phyloP scores from a whole-genome alignment of 2,888 invertebrate species.

The Cheilosia impressa region DNA sequence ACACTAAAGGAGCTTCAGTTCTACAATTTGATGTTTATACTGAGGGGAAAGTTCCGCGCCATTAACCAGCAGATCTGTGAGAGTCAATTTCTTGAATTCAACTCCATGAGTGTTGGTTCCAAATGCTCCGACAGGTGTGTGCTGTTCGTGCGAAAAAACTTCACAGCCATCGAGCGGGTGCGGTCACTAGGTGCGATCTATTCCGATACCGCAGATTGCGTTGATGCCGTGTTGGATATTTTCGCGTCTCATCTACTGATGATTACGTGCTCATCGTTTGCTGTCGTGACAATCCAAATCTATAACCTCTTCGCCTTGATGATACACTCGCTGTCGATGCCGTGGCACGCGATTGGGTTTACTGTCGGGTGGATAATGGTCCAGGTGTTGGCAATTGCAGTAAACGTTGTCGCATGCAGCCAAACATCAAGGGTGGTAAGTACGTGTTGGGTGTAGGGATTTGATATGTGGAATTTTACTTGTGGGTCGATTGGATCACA shows the following conservation, averaged over 20 bases:
- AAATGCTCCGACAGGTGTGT: slow-evolving; percentile 29
- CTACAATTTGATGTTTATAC: slow-evolving; percentile 78
- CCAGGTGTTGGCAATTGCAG: slow-evolving; percentile 77
- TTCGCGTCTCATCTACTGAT: slow-evolving; percentile 78
- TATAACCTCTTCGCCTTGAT: slow-evolving; percentile 78
- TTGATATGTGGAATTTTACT: too few relatives aligned
- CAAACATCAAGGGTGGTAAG: slow-evolving; percentile 77
- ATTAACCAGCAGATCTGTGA: slow-evolving; percentile 76
- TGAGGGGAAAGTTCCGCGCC: slow-evolving; percentile 76
- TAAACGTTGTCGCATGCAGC: slow-evolving; percentile 78
- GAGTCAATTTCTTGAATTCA: slow-evolving; percentile 6
- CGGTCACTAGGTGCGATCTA: slow-evolving; percentile 77
- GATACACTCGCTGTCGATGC: slow-evolving; percentile 76
- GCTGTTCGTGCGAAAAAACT: slow-evolving; percentile 13
- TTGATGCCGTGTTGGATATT: slow-evolving; percentile 76
- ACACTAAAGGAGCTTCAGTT: slow-evolving; percentile 79
- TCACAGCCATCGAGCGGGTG: slow-evolving; percentile 63
- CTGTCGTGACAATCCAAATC: slow-evolving; percentile 78
- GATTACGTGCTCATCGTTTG: slow-evolving; percentile 77
- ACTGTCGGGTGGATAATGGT: slow-evolving; percentile 78
- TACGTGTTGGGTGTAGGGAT: background rate
- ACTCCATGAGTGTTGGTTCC: slow-evolving; percentile 19
- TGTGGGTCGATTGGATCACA: too few relatives aligned
- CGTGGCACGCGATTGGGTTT: slow-evolving; percentile 76
- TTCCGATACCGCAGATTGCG: slow-evolving; percentile 75